A percentile compares a stretch with the other conserved stretches of the same genome.
Conservation (phyloP, 1,140 invertebrate species). For the Antheraea mylitta region DNA sequence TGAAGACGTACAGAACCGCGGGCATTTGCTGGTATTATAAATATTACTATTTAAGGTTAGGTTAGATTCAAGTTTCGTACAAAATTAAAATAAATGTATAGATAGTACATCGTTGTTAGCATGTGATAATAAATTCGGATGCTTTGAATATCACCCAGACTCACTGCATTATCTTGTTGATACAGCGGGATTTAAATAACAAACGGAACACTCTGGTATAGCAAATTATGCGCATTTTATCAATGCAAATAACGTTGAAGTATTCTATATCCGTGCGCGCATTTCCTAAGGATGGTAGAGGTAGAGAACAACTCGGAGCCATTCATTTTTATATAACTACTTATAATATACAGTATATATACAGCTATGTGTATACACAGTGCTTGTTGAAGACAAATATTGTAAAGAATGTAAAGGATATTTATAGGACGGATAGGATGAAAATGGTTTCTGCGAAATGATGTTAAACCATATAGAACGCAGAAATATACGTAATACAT, state of each 20-base stretch:
- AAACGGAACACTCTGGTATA: slow-evolving; percentile 11
- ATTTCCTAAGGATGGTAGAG: background rate
- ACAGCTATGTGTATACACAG: no score
- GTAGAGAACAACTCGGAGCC: background rate
- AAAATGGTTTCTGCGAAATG: no score
- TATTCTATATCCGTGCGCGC: background rate
- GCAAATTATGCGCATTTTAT: slow-evolving; percentile 14
- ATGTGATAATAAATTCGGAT: slow-evolving; percentile 3
- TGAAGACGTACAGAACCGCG: no score
- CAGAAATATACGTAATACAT: no score
- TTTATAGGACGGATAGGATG: no score
- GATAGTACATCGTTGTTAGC: background rate
- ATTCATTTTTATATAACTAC: background rate
- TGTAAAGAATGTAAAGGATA: background rate
- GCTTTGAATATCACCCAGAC: slow-evolving; percentile 1
- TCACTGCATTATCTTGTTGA: slow-evolving; percentile 11
- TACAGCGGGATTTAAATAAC: slow-evolving; percentile 20
- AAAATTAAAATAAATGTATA: no score
- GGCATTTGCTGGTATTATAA: no score
- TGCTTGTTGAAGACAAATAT: background rate
- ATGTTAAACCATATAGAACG: no score
- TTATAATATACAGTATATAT: background rate
- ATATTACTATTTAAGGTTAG: no score
- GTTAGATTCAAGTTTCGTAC: no score
- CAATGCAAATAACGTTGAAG: slow-evolving; percentile 13